These are phyloP conservation scores for Phlogophora meticulosa DNA, from an alignment of 2,888 invertebrate species.

Conservation along the genomic window DNA sequence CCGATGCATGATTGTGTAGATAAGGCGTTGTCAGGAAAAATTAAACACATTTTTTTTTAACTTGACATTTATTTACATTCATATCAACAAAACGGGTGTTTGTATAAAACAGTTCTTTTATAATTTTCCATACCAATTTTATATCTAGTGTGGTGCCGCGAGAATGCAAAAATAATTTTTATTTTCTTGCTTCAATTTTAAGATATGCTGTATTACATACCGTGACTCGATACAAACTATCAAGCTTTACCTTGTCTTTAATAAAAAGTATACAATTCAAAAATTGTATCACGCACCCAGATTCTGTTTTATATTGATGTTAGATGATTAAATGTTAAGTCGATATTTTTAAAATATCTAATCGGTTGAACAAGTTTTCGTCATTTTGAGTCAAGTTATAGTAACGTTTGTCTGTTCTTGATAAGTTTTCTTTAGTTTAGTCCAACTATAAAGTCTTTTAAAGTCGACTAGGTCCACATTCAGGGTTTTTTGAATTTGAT, in stretches of 20 bases:
- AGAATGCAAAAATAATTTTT: slow-evolving; percentile 86
- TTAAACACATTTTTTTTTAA: slow-evolving; percentile 78
- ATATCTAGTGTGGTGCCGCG: slow-evolving; percentile 87
- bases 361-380: slow-evolving; percentile 35
- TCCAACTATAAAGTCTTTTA: slow-evolving; percentile 13
- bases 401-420: slow-evolving; percentile 8
- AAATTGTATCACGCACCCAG: slow-evolving; percentile 54
- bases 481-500: slow-evolving; percentile 16
- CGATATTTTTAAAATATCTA: slow-evolving; percentile 33
- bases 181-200: slow-evolving; percentile 77
- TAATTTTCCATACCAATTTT: slow-evolving; percentile 85
- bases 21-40: slow-evolving; percentile 20
- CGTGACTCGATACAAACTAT: slow-evolving; percentile 71
- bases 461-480: slow-evolving; percentile 38
- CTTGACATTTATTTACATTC: slow-evolving; percentile 92
- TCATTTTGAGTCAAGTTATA: slow-evolving; percentile 47
- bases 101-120: slow-evolving; percentile 91
- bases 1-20: no score
- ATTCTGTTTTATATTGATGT: slow-evolving; percentile 37
- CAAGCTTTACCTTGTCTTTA: slow-evolving; percentile 62
- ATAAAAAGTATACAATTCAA: slow-evolving; percentile 46
- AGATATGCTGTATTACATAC: slow-evolving; percentile 79
- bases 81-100: slow-evolving; percentile 91
- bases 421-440: slow-evolving; percentile 21
- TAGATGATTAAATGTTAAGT: slow-evolving; percentile 38